Conservation (phyloP, 2,888 invertebrate species). For the Andrena fulva region DNA sequence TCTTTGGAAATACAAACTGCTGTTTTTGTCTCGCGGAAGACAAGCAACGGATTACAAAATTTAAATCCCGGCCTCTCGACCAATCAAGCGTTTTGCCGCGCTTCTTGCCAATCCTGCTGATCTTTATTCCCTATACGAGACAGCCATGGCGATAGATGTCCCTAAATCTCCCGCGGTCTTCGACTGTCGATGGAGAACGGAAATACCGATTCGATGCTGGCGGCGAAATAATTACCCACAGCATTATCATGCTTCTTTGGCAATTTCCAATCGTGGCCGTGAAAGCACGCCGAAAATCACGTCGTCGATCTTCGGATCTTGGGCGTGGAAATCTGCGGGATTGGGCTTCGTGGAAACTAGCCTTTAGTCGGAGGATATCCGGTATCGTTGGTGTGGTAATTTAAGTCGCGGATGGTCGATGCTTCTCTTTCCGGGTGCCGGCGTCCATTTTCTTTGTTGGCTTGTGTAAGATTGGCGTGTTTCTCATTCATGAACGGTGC, state of each 20-base stretch:
- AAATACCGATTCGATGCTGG: not conserved
- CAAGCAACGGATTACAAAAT: constrained; percentile 75
- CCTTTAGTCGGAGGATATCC: constrained; percentile 55
- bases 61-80: constrained; percentile 67
- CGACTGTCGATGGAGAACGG: not conserved
- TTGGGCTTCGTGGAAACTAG: constrained; percentile 19
- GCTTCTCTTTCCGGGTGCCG: constrained; percentile 80
- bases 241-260: too few species aligned
- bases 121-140: constrained; percentile 8
- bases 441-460: constrained; percentile 81
- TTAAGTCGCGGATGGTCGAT: constrained; percentile 76
- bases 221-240: too few species aligned
- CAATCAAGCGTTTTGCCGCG: constrained; percentile 60
- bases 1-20: constrained; percentile 66
- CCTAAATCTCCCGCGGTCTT: not conserved
- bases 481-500: constrained; percentile 60
- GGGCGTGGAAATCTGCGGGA: not conserved
- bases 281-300: too few species aligned
- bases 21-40: constrained; percentile 68
- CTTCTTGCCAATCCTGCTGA: constrained; percentile 1
- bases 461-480: constrained; percentile 73
- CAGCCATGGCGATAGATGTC: not conserved
- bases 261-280: too few species aligned
- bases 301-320: too few species aligned
- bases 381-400: constrained; percentile 42